phyloP scores from a whole-genome alignment of 2,888 invertebrate species.

The Pyrgus malvae region DNA sequence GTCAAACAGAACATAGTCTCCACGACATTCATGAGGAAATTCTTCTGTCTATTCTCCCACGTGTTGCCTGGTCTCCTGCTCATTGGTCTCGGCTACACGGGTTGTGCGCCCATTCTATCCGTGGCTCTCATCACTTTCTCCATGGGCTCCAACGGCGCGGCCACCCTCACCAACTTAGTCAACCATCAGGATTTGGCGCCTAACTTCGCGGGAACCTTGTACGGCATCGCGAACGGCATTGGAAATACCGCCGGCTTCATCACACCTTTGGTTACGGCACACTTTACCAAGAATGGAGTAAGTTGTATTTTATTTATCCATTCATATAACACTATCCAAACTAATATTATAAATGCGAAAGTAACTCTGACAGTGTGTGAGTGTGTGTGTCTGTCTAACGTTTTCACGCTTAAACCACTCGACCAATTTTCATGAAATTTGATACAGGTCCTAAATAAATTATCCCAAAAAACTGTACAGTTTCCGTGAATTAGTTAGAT shows the following conservation, averaged over 20 bases:
- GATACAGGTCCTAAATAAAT: too few species aligned
- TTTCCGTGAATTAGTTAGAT: too few species aligned
- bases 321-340: background rate
- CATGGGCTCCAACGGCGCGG: constrained; percentile 85
- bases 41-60: constrained; percentile 85
- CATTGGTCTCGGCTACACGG: constrained; percentile 81
- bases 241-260: constrained; percentile 88
- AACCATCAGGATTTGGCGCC: constrained; percentile 89
- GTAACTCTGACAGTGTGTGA: too few species aligned
- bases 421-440: too few species aligned
- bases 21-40: constrained; percentile 82
- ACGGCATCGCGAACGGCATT: constrained; percentile 88
- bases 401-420: too few species aligned
- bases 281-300: constrained; percentile 82
- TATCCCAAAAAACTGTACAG: too few species aligned
- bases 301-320: constrained; percentile 42
- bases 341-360: too few species aligned
- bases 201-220: constrained; percentile 88
- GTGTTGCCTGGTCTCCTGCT: constrained; percentile 76
- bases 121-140: constrained; percentile 86
- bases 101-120: constrained; percentile 83
- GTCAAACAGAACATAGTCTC: constrained; percentile 70
- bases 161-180: constrained; percentile 83
- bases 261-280: constrained; percentile 86
- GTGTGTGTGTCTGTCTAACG: too few species aligned